Evolutionary conservation across 2,888 invertebrate species (phyloP).

Genomic region (Prionchulus punctatus): DNA sequence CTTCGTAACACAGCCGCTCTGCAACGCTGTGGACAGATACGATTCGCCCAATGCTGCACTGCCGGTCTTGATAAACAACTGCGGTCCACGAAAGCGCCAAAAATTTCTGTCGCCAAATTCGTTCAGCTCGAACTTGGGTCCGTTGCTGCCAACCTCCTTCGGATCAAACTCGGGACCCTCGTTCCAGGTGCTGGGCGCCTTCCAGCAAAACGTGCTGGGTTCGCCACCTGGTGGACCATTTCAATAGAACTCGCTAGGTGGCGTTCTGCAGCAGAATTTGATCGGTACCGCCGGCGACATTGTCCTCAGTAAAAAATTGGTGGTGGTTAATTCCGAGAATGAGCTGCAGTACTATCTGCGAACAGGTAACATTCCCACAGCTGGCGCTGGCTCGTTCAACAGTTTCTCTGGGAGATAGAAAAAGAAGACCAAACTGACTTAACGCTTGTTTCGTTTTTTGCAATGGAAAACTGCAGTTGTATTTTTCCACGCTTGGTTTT

Average conservation of each 20-base stretch:
- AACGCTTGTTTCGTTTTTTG: too few species aligned
- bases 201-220: neutral
- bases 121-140: too few species aligned
- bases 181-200: neutral
- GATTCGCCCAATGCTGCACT: neutral
- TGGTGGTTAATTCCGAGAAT: conserved; percentile 30
- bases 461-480: too few species aligned
- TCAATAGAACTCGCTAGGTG: neutral
- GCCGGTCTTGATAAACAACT: neutral
- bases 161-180: too few species aligned
- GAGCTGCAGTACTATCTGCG: conserved; percentile 22
- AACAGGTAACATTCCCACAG: conserved; percentile 19
- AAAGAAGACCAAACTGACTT: too few species aligned
- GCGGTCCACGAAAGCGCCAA: neutral
- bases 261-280: neutral
- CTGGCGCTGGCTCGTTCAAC: too few species aligned
- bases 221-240: neutral
- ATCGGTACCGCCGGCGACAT: too few species aligned
- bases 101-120: too few species aligned
- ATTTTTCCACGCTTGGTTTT: too few species aligned
- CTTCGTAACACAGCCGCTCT: too few species aligned
- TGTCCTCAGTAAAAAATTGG: conserved; percentile 22
- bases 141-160: too few species aligned
- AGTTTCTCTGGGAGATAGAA: too few species aligned
- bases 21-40: conserved; percentile 4